Base-by-base conservation (phyloP, 2,797 vertebrate genomes). In the Semaprochilodus insignis region DNA sequence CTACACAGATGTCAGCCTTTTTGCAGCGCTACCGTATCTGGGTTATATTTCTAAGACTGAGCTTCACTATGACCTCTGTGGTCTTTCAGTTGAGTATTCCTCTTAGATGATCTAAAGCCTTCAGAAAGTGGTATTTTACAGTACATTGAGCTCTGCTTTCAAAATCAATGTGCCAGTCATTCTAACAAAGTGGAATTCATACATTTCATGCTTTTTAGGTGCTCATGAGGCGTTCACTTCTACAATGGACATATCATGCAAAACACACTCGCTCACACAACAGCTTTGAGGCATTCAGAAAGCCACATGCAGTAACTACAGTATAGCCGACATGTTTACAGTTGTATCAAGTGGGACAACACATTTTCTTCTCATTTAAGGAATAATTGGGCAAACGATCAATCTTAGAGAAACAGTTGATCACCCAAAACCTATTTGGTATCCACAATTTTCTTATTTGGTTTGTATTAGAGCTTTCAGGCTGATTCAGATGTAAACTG, bases 141-240 rank as follows among this genome's bases (percentile, higher is more conserved):
- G n/a, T 5, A 25, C 51, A 59, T 21, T 27, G n/a, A 79, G 16
- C 57, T 83, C 75, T 31, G 59, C 52, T 82, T 19, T 31, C 23
- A 78, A 67, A 78, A 44, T 44, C 52, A 19, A 4, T n/a, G 65
- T 40, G 65, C 65, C 65, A 55, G 51, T 67, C 71, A 60, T 74
- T 74, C 23, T 17, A 40, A 40, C 52, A 54, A 40, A 72, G 55
- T 66, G 65, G 76, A 82, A 76, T 80, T 52, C 54, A 79, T 77
- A 63, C 55, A 62, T 80, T 80, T 73, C 66, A 77, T 77, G 65
- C 77, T 54, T 83, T 69, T 67, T 77, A 80, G 65, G 54, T 62
- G 57, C 74, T 70, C 19, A 59, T 67, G 72, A 81, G 80, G 36
- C 72, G 8, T 48, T 75, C 51, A 23, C 23, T 27, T 17, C n/a